Evolutionary conservation across 1,140 invertebrate genomes (phyloP), one percentile per base, ranked within the genome.

Genomic region (Macrosteles quadrilineatus): DNA sequence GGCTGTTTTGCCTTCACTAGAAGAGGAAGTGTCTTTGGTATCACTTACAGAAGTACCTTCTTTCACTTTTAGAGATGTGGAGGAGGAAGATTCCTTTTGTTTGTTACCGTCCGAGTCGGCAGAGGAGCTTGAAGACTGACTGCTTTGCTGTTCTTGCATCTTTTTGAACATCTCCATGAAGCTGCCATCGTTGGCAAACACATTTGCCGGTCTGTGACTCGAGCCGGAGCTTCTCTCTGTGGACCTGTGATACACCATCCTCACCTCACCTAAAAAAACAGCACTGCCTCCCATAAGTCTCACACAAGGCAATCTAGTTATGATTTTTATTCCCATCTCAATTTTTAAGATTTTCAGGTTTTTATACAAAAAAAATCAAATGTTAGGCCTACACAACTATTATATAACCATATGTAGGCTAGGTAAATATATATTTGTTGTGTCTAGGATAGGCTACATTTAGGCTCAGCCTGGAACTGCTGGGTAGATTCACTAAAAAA

Each of bases 111-210:
- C 47, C n/a, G 47, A 19, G 21, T 6, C 55, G 6, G 2, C 27
- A 11, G 21, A 25, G 4, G 11, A 11, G 55, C 25, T 23, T 6
- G 21, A 27, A 14, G 21, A 30, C 3, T 14, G 14, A 6, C 12
- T 12, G 23, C 11, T 6, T 59, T 59, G 55, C 27, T 59, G 79
- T 78, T 92, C 87, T 76, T 95, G 92, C 88, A 95, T 90, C 78
- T 92, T 93, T 80, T 94, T 94, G 77, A 94, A 95, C 84, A 93
- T 90, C 78, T 94, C 93, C 77, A 95, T 84, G 77, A 95, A 95
- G 66, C 91, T 93, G 12, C 93, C 93, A 78, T 95, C 93, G 78
- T 95, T 95, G 74, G 88, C 88, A 74, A 91, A 92, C 2, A 85
- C 86, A 75, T 89, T 88, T 29, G 55, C 32, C 47, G 62, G 32